These are phyloP conservation scores for Heterodera filipjevi DNA, from an alignment of 2,888 invertebrate species.

Conservation along the genomic window DNA sequence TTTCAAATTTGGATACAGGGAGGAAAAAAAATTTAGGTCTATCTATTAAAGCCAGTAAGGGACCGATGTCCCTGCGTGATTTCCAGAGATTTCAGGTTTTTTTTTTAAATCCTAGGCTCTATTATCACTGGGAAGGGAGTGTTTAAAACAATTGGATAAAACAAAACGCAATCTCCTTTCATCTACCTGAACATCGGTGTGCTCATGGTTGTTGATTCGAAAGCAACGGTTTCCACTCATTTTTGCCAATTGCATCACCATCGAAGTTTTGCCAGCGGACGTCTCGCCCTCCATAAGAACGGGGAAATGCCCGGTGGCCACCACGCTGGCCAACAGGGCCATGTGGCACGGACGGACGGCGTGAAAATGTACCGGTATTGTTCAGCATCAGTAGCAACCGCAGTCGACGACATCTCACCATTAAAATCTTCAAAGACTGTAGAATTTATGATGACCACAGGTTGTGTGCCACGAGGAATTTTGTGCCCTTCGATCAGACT, in stretches of 20 bases:
- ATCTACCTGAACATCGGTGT: constrained; percentile 85
- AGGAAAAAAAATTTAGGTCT: too few species aligned
- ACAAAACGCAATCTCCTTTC: too few species aligned
- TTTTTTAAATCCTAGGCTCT: too few species aligned
- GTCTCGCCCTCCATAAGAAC: constrained; percentile 95
- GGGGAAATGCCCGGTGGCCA: constrained; percentile 73
- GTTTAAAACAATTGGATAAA: neutral
- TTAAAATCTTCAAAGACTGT: too few species aligned
- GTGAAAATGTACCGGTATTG: constrained; percentile 80
- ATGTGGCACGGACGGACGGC: constrained; percentile 82
- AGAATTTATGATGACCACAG: too few species aligned
- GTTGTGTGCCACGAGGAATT: neutral
- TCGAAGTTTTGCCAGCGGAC: constrained; percentile 95
- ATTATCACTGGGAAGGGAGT: too few species aligned
- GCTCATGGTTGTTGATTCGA: constrained; percentile 97
- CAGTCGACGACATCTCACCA: too few species aligned
- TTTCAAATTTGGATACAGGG: neutral
- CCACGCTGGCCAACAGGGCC: constrained; percentile 84
- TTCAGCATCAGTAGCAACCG: neutral
- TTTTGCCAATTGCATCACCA: constrained; percentile 89
- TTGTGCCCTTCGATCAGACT: constrained; percentile 5
- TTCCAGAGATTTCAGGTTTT: too few species aligned
- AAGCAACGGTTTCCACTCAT: constrained; percentile 89
- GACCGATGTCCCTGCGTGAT: too few species aligned
- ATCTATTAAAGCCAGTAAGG: too few species aligned